phyloP scores from a whole-genome alignment of 2,888 invertebrate genomes.

The Zaprionus obscuricornis region DNA sequence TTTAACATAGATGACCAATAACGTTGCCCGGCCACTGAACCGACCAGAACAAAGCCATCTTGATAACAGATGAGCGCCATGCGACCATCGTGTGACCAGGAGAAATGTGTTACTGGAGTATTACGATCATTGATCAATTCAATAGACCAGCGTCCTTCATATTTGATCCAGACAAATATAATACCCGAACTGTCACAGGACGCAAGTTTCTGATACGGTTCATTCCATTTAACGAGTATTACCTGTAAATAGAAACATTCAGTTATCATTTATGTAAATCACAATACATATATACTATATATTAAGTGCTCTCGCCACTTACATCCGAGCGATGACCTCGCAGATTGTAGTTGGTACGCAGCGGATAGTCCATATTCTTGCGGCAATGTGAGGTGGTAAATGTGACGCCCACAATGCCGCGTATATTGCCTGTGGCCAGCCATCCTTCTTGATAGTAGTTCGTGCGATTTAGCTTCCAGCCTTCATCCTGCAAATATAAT shows the following conservation, averaged over 20 bases:
- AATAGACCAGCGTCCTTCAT: constrained; percentile 99
- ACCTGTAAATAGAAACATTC: constrained; percentile 85
- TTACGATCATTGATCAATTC: constrained; percentile 99
- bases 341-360: constrained; percentile 97
- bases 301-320: constrained; percentile 81
- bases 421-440: constrained; percentile 97
- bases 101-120: constrained; percentile 98
- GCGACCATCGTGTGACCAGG: constrained; percentile 99
- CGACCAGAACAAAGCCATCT: constrained; percentile 99
- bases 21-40: constrained; percentile 97
- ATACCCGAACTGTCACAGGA: constrained; percentile 99
- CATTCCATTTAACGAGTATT: constrained; percentile 98
- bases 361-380: constrained; percentile 92
- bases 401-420: constrained; percentile 97
- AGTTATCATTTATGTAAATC: not conserved
- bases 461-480: constrained; percentile 97
- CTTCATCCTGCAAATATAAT: constrained; percentile 89
- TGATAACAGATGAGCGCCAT: constrained; percentile 99
- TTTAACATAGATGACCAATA: constrained; percentile 99
- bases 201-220: constrained; percentile 98
- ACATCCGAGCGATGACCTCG: constrained; percentile 98
- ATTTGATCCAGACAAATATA: constrained; percentile 99
- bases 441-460: constrained; percentile 99
- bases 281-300: not conserved
- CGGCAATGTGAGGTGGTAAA: constrained; percentile 97